phyloP scores from a whole-genome alignment of 2,113 vertebrate species.

The Odontophorus gujanensis region DNA sequence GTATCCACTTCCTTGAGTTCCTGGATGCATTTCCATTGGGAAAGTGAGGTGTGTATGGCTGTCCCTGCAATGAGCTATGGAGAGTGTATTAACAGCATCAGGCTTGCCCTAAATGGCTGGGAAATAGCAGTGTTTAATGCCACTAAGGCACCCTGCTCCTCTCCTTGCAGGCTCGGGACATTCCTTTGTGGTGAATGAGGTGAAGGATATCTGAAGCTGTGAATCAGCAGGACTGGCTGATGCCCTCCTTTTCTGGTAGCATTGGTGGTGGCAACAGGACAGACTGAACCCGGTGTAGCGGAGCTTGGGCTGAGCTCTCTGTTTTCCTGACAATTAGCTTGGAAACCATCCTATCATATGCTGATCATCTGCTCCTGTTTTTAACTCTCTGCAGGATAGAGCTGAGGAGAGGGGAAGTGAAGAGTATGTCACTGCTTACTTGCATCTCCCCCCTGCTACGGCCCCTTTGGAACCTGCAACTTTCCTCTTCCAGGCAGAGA shows the following conservation, averaged over 20 bases:
- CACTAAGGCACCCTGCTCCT: not conserved
- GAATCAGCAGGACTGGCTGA: not conserved
- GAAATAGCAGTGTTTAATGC: not conserved
- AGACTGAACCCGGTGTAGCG: not conserved
- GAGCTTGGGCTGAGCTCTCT: conserved; percentile 30
- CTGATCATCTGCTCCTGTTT: conserved; percentile 36
- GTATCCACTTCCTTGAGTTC: not conserved
- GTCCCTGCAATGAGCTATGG: not conserved
- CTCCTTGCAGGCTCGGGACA: not conserved
- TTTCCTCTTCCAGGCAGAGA: not conserved
- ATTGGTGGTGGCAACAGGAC: not conserved
- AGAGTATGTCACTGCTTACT: not conserved
- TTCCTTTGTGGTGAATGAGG: not conserved
- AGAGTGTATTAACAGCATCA: not conserved
- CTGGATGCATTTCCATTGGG: not conserved
- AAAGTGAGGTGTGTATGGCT: not conserved
- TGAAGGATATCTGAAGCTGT: not conserved
- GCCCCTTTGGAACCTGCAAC: not conserved
- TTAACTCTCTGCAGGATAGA: not conserved
- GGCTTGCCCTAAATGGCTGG: not conserved
- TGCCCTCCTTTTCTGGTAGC: not conserved
- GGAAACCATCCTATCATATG: conserved; percentile 19
- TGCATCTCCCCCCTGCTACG: not conserved
- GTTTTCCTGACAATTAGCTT: conserved; percentile 51
- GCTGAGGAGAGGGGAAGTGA: not conserved